phyloP scores from a whole-genome alignment of 2,797 vertebrate species.

The Fratercula arctica region DNA sequence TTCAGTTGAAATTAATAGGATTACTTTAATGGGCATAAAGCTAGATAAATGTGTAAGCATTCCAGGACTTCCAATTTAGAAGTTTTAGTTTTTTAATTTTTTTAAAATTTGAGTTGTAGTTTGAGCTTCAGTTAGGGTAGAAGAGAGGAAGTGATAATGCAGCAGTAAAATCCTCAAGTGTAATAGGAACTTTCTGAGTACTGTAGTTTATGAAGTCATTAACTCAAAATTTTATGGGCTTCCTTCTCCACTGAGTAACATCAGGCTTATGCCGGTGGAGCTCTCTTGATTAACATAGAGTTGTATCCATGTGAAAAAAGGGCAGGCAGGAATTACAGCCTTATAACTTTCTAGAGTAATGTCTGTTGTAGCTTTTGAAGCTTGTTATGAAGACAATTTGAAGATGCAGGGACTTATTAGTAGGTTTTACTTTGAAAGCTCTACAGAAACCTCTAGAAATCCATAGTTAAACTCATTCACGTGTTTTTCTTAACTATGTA shows the following conservation, averaged over 20 bases:
- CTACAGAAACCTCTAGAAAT: background rate
- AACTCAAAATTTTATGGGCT: background rate
- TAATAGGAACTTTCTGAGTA: background rate
- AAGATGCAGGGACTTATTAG: background rate
- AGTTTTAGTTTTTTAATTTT: background rate
- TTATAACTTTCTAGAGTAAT: background rate
- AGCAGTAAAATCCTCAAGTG: background rate
- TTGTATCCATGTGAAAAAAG: background rate
- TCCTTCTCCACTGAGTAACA: background rate
- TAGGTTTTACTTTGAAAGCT: background rate
- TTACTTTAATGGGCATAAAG: background rate
- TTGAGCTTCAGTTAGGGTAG: background rate
- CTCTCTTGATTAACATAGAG: background rate
- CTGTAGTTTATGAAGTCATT: background rate
- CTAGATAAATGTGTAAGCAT: background rate
- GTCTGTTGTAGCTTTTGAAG: background rate
- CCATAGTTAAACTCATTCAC: background rate
- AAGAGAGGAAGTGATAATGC: background rate
- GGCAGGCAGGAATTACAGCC: background rate
- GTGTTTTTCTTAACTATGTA: background rate
- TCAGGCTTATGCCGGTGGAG: background rate
- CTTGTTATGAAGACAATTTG: background rate
- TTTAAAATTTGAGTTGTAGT: background rate
- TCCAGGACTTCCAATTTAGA: background rate
- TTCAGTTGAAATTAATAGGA: background rate